These are phyloP conservation scores for Phasianus colchicus DNA, from an alignment of 2,113 vertebrate species.

Conservation along the genomic window DNA sequence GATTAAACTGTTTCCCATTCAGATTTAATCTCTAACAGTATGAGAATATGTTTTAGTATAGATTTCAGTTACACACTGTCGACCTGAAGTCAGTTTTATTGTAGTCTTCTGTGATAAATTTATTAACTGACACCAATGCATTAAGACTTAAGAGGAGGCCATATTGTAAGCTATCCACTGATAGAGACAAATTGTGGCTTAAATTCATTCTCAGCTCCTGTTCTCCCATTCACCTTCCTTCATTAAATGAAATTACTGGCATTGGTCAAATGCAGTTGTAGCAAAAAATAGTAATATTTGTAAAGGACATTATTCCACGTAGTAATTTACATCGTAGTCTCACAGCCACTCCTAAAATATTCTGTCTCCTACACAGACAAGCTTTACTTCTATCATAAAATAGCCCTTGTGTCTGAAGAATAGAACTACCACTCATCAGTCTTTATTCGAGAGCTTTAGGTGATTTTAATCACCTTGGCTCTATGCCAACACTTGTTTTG, in stretches of 20 bases:
- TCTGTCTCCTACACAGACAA: neutral
- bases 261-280: constrained; percentile 27
- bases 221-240: constrained; percentile 9
- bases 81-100: constrained; percentile 25
- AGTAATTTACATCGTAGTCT: neutral
- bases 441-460: neutral
- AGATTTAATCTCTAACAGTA: constrained; percentile 35
- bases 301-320: constrained; percentile 16
- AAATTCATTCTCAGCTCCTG: neutral
- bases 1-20: constrained; percentile 24
- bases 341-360: neutral
- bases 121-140: constrained; percentile 55
- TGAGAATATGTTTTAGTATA: constrained; percentile 29
- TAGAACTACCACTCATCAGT: neutral
- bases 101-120: constrained; percentile 24
- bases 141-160: constrained; percentile 13
- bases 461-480: neutral
- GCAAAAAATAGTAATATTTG: constrained; percentile 17
- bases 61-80: constrained; percentile 29
- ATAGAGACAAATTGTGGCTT: constrained; percentile 46
- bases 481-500: neutral
- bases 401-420: neutral
- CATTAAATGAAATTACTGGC: constrained; percentile 48
- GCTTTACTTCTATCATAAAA: constrained; percentile 3
- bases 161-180: constrained; percentile 35